Base-by-base conservation (phyloP, 1,140 invertebrate genomes). In the Cryptotermes secundus region DNA sequence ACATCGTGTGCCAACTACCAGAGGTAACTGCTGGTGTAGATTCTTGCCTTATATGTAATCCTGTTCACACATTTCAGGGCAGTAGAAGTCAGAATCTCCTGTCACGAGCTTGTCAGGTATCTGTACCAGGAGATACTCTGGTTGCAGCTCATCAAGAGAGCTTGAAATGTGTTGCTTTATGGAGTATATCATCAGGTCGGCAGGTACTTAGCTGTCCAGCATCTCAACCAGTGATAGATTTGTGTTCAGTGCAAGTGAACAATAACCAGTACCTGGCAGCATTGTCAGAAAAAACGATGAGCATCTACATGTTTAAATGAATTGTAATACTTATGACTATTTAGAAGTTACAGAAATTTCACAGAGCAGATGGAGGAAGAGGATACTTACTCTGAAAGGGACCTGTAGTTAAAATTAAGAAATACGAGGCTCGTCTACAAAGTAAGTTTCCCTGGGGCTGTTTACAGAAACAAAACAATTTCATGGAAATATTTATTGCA, bases 131-230 rank as follows among this genome's bases (percentile, higher is more conserved):
- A 31, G 88, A 91, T 83, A 91, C 92, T 1, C 89, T 95, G 86
- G 92, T 96, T 0, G 93, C 93, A 34, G 93, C 93, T 1, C 92
- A 94, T 86, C 92, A 94, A 85, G 94, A 96, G 88, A 93, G 92
- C 84, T 90, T 88, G 1, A 93, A 91, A 10, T 89, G 90, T 35
- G 88, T 95, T 38, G 91, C 91, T 84, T 87, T 96, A 2, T 96
- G 96, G 92, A 95, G 94, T 87, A 88, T 94, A 49, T 90, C 92
- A 7, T 92, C 90, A 3, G 91, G 92, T 0, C 90, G 92, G 83
- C 90, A 92, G 16, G 88, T 93, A 65, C 90, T 92, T 83, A 91
- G 89, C 3, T 86, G 95, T 80, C 91, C 92, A 0, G 91, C 93
- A 3, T 90, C 91, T 26, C 93, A 94, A 83, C 90, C 93, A 0